Conservation (phyloP, 1,140 invertebrate species). For the Lepidostoma basale region DNA sequence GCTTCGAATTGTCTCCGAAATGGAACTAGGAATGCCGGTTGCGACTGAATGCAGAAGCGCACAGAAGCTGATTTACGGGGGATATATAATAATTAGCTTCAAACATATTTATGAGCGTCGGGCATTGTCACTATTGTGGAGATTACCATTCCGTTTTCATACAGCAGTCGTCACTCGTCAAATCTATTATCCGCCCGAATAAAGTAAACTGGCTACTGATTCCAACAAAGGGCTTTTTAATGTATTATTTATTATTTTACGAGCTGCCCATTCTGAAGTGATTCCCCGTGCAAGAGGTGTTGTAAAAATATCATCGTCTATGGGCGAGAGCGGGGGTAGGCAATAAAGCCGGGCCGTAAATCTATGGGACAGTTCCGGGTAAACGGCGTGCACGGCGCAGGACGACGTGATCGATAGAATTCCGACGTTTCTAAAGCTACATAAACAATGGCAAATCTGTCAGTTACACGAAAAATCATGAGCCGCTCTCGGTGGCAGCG, state of each 20-base stretch:
- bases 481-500: not conserved
- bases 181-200: conserved; percentile 22
- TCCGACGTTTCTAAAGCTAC: not conserved
- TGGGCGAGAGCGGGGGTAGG: conserved; percentile 2
- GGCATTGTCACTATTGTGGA: conserved; percentile 27
- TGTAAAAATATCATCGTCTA: conserved; percentile 21
- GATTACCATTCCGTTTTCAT: conserved; percentile 29
- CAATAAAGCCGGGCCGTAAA: conserved; percentile 39
- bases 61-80: conserved; percentile 34
- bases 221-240: conserved; percentile 37
- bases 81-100: conserved; percentile 35
- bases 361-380: conserved; percentile 37
- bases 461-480: not conserved
- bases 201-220: conserved; percentile 35
- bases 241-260: conserved; percentile 46
- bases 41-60: conserved; percentile 22
- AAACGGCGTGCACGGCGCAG: conserved; percentile 11
- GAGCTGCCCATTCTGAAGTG: conserved; percentile 9
- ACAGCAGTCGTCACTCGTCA: conserved; percentile 25
- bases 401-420: conserved; percentile 30
- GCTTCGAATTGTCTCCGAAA: conserved; percentile 28
- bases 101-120: conserved; percentile 12
- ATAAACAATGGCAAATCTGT: conserved; percentile 18
- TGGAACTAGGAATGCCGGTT: conserved; percentile 2
- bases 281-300: conserved; percentile 23